A percentile compares a stretch with the other conserved stretches of the same genome.
Evolutionary conservation across 2,113 vertebrate genomes (phyloP).

Genomic region (Vulpes ferrilata): DNA sequence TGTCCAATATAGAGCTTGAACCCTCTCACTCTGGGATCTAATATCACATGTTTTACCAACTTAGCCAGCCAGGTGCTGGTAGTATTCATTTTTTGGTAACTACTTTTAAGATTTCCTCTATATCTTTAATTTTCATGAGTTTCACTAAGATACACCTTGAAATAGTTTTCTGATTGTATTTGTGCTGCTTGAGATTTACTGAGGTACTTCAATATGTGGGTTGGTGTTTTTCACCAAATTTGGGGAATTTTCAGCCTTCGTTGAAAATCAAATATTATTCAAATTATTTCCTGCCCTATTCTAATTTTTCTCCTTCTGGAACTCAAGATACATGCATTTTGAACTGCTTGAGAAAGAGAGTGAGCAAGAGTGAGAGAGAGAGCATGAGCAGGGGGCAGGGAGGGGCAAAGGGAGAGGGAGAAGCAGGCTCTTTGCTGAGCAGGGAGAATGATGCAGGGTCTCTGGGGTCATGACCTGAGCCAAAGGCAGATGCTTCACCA

Average conservation of each 20-base stretch:
- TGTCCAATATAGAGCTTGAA: neutral
- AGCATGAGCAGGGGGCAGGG: no score
- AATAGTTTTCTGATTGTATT: neutral
- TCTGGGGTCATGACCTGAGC: no score
- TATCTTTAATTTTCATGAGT: neutral
- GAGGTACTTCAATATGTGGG: neutral
- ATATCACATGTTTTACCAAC: neutral
- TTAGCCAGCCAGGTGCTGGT: neutral
- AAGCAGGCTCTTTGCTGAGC: no score
- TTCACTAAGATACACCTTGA: neutral
- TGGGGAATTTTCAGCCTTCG: neutral
- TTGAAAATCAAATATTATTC: neutral
- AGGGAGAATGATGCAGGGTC: no score
- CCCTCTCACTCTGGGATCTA: neutral
- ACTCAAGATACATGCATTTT: neutral
- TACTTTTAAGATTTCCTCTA: neutral
- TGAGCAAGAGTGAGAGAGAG: no score
- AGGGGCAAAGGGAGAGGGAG: no score
- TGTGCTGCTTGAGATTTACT: neutral
- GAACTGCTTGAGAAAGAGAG: neutral
- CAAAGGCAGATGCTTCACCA: no score
- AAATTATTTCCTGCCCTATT: neutral
- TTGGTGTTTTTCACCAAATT: neutral
- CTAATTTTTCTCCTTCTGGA: neutral
- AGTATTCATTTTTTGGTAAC: neutral